These are phyloP conservation scores for Drosophila orena DNA, from an alignment of 1,140 invertebrate genomes.

Conservation along the genomic window DNA sequence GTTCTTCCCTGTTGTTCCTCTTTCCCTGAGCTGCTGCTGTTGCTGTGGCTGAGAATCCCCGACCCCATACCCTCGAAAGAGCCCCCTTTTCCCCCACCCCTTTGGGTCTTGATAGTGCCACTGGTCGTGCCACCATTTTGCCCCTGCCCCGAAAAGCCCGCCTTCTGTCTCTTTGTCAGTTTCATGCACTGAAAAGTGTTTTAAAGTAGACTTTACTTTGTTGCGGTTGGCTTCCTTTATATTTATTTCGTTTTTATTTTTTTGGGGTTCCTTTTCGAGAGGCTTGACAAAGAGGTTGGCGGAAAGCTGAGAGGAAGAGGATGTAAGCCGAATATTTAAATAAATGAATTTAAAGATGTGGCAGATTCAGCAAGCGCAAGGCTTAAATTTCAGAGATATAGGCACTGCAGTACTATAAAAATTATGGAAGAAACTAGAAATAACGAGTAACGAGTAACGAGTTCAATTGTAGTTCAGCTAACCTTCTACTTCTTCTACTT, in stretches of 20 bases:
- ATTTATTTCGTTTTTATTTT: conserved; percentile 44
- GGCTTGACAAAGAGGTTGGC: conserved; percentile 36
- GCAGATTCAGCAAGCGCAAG: neutral
- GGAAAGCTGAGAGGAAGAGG: neutral
- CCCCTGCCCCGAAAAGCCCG: conserved; percentile 4
- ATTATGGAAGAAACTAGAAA: no score
- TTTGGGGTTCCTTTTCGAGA: conserved; percentile 29
- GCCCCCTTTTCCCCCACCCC: neutral
- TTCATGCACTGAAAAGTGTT: conserved; percentile 63
- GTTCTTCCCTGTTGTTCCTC: conserved; percentile 54
- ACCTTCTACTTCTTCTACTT: no score
- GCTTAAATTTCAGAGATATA: neutral
- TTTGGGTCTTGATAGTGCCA: conserved; percentile 41
- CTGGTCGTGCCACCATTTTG: conserved; percentile 6
- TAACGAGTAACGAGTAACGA: no score
- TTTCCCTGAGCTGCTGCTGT: conserved; percentile 12
- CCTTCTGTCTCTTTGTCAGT: conserved; percentile 64
- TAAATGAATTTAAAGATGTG: conserved; percentile 39
- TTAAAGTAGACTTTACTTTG: conserved; percentile 71
- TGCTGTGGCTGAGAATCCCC: conserved; percentile 18
- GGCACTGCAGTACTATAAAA: neutral
- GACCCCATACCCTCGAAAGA: neutral
- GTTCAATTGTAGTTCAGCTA: neutral
- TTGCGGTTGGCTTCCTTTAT: conserved; percentile 64
- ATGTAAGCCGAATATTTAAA: conserved; percentile 40